phyloP scores from a whole-genome alignment of 2,797 vertebrate genomes.

The Scomberomorus guttatus region DNA sequence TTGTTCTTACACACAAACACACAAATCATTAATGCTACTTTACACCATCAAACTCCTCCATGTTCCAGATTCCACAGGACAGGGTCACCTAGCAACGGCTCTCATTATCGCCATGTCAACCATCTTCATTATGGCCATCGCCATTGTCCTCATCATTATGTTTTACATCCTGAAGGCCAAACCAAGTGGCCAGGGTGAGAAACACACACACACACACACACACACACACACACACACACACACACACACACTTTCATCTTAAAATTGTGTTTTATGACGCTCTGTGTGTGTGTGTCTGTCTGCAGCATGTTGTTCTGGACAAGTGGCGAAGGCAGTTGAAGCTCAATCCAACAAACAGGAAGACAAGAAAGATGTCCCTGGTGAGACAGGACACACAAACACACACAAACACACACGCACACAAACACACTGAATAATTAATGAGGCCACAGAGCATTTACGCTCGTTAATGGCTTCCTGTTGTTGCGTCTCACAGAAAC shows the following conservation, averaged over 20 bases:
- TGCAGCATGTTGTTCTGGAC: constrained; percentile 94
- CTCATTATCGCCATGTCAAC: constrained; percentile 99
- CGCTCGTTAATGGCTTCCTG: constrained; percentile 27
- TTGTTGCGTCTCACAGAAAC: constrained; percentile 30
- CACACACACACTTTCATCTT: background rate
- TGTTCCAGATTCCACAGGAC: constrained; percentile 89
- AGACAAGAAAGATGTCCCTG: constrained; percentile 95
- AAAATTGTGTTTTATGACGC: constrained; percentile 5
- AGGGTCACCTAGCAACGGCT: constrained; percentile 96
- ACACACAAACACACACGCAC: background rate
- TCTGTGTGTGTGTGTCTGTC: constrained; percentile 31
- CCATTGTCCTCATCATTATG: constrained; percentile 98
- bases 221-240: background rate
- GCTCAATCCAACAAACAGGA: constrained; percentile 91
- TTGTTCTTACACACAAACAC: background rate
- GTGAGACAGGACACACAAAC: constrained; percentile 77
- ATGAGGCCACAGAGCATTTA: constrained; percentile 31
- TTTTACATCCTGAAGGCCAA: constrained; percentile 98
- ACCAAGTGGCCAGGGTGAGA: constrained; percentile 92
- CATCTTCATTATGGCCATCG: constrained; percentile 99
- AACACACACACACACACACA: background rate
- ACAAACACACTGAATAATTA: constrained; percentile 26
- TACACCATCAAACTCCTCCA: background rate
- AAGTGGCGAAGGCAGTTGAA: constrained; percentile 93
- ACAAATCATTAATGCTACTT: constrained; percentile 7